Evolutionary conservation across 2,888 invertebrate species (phyloP).

Genomic region (Eupithecia centaureata): DNA sequence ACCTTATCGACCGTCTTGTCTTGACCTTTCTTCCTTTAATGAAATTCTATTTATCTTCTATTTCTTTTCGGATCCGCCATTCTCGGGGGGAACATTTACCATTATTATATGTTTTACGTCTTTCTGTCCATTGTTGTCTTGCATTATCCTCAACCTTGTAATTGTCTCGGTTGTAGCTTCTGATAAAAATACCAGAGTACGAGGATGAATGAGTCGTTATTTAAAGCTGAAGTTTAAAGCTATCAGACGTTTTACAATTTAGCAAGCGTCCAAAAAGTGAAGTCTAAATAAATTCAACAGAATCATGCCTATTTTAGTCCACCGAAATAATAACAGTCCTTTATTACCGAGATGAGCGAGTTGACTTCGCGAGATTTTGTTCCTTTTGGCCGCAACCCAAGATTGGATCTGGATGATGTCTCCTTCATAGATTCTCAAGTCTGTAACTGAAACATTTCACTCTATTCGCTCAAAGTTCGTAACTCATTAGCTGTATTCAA

Average conservation of each 20-base stretch:
- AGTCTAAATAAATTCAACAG: slow-evolving; percentile 32
- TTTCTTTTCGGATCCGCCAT: not conserved
- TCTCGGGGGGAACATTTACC: not conserved
- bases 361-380: slow-evolving; percentile 49
- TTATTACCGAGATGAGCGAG: slow-evolving; percentile 44
- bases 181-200: not conserved
- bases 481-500: slow-evolving; percentile 29
- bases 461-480: slow-evolving; percentile 51
- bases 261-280: slow-evolving; percentile 14
- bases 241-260: slow-evolving; percentile 10
- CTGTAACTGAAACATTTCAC: slow-evolving; percentile 49
- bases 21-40: slow-evolving; percentile 43
- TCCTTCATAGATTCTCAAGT: slow-evolving; percentile 57
- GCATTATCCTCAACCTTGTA: not conserved
- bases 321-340: slow-evolving; percentile 46
- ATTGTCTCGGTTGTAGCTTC: not conserved
- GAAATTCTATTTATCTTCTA: slow-evolving; percentile 8
- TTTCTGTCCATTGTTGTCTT: slow-evolving; percentile 2
- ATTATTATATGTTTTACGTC: not conserved
- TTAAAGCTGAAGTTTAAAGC: not conserved
- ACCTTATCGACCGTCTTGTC: slow-evolving; percentile 77
- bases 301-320: slow-evolving; percentile 48
- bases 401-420: slow-evolving; percentile 50
- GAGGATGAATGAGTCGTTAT: not conserved
- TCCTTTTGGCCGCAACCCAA: slow-evolving; percentile 71